Base-by-base conservation (phyloP, 2,888 invertebrate genomes). In the Drosophila paramelanica region DNA sequence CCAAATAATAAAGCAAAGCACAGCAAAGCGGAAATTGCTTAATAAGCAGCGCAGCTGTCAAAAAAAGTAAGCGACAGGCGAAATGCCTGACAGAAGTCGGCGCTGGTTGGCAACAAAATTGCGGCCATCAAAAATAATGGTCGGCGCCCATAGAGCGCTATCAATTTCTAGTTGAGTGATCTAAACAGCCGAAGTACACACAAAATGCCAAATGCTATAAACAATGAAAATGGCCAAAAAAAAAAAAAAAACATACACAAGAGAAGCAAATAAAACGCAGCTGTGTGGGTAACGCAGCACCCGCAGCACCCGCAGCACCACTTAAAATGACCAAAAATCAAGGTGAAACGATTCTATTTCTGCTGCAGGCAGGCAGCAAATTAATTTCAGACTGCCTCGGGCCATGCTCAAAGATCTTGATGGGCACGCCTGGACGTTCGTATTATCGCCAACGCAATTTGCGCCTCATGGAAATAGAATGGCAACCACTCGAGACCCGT, bases 131-230 rank as follows among this genome's bases (percentile, higher is more conserved):
- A 84, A 88, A 60, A 80, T 83, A 86, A 84, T 86, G 70, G 68
- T 45, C 43, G 55, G 67, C 50, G 55, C 46, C 41, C 65, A 60
- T 61, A 58, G 56, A 60, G 46, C 69, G 77, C 86, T 74, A 83
- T 86, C 83, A 85, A 85, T 88, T 88, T 82, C 77, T 82, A 88
- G 82, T 79, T 73, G 79, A 84, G 51, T 81, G 76, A 84, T 84
- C 85, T 87, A 78, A 70, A 88, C 76, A 72, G 81, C 41, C 49
- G 60, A 86, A 80, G 68, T 79, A 77, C 59, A 69, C 58, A 43
- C 45, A 60, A 79, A 79, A 67, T 79, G 60, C 49, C 60, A 36
- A 58, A 52, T 49, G 67, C 68, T 33, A 84, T 87, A 69, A 84
- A 87, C 78, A 71, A 66, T 84, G 60, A 71, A 67, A 84, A 87